Evolutionary conservation across 2,888 invertebrate species (phyloP).

Genomic region (Gisinianus flammeolus): DNA sequence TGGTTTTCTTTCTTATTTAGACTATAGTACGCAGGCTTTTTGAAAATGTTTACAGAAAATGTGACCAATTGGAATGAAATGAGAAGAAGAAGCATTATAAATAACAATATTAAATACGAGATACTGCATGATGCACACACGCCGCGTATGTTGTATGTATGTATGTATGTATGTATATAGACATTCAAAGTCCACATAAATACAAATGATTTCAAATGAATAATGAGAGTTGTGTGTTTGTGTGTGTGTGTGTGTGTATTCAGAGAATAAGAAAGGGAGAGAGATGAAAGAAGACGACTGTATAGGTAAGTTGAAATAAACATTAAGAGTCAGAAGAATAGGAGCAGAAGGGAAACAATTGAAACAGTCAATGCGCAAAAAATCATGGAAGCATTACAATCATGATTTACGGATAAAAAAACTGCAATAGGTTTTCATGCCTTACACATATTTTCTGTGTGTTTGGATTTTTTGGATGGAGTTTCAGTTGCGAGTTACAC

Average conservation of each 20-base stretch:
- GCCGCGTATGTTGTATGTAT: no score
- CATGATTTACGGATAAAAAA: conserved; percentile 35
- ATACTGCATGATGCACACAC: no score
- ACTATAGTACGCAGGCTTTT: no score
- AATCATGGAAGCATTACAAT: conserved; percentile 43
- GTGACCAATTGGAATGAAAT: no score
- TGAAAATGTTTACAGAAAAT: not conserved
- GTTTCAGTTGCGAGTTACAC: no score
- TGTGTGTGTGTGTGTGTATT: no score
- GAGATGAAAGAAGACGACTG: not conserved
- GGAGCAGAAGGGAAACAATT: conserved; percentile 44
- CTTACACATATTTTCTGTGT: conserved; percentile 14
- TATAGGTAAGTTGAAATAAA: conserved; percentile 17
- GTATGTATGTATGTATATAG: no score
- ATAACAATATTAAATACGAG: no score
- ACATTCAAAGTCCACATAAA: no score
- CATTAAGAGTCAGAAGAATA: conserved; percentile 32
- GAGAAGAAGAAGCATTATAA: not conserved
- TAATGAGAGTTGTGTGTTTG: conserved; percentile 15
- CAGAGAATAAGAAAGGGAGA: conserved; percentile 12
- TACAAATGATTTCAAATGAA: conserved; percentile 25
- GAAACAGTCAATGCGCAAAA: conserved; percentile 45
- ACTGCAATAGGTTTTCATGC: conserved; percentile 35
- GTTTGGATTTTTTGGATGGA: not conserved
- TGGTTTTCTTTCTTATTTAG: no score